phyloP scores from a whole-genome alignment of 2,888 invertebrate genomes.

The Ephialtes manifestator region DNA sequence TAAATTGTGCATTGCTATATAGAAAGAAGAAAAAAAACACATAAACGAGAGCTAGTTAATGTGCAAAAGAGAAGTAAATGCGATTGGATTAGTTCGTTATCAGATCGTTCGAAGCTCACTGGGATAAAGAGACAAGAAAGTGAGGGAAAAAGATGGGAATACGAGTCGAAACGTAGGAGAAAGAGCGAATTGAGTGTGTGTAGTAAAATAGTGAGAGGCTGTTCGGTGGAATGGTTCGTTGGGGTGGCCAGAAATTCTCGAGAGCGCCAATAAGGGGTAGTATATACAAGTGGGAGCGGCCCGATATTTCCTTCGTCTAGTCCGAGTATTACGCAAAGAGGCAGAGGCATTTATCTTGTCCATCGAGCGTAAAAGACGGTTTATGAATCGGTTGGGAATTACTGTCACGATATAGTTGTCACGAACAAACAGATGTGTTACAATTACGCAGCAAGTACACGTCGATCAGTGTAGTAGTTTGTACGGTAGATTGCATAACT shows the following conservation, averaged over 20 bases:
- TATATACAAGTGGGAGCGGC: constrained; percentile 22
- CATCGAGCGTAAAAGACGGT: constrained; percentile 5
- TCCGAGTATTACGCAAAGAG: constrained; percentile 40
- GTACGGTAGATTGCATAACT: not conserved
- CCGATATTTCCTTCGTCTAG: constrained; percentile 35
- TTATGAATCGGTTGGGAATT: not conserved
- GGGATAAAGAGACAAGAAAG: constrained; percentile 9
- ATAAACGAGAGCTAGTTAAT: not conserved
- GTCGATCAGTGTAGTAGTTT: not conserved
- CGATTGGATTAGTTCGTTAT: constrained; percentile 39
- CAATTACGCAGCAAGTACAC: constrained; percentile 9
- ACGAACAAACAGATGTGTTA: constrained; percentile 26
- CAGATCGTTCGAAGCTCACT: constrained; percentile 26
- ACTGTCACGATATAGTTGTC: not conserved
- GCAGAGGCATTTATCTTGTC: constrained; percentile 37
- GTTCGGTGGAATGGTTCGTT: constrained; percentile 11
- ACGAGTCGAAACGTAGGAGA: not conserved
- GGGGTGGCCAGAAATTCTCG: constrained; percentile 40
- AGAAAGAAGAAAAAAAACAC: not conserved
- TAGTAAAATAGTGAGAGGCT: constrained; percentile 15
- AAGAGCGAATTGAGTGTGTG: constrained; percentile 4
- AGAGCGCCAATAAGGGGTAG: constrained; percentile 34
- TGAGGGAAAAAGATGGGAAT: not conserved
- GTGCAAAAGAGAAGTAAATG: constrained; percentile 36
- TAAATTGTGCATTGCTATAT: not conserved